Base-by-base conservation (phyloP, 2,888 invertebrate genomes). In the Microctonus brassicae region DNA sequence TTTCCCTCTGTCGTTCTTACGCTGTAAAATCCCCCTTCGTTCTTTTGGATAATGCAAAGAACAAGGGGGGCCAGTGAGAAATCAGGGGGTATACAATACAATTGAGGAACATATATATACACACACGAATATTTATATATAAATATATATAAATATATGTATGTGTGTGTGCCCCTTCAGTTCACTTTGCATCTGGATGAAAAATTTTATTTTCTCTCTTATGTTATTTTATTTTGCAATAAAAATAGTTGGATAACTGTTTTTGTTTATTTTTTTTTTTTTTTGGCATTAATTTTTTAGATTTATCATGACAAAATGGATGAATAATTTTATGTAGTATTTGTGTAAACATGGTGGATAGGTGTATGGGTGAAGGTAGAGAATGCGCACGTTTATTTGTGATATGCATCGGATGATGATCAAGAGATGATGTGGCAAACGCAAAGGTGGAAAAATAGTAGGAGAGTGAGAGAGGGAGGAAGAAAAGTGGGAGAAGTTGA, bases 401-500 rank as follows among this genome's bases (percentile, higher is more conserved):
- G n/a, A n/a, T n/a, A n/a, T n/a, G n/a, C n/a, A n/a, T n/a, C n/a
- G n/a, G n/a, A n/a, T n/a, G n/a, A n/a, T n/a, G n/a, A n/a, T n/a
- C n/a, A n/a, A n/a, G n/a, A n/a, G n/a, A n/a, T n/a, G n/a, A n/a
- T n/a, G n/a, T n/a, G n/a, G n/a, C n/a, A n/a, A n/a, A n/a, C n/a
- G n/a, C n/a, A n/a, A n/a, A n/a, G n/a, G n/a, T n/a, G n/a, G n/a
- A n/a, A n/a, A n/a, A n/a, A n/a, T n/a, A n/a, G n/a, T n/a, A n/a
- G n/a, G n/a, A n/a, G n/a, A n/a, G n/a, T n/a, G n/a, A n/a, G 74
- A 75, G 72, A 73, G 72, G 73, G 73, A 62, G 71, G 57, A 36
- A 58, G 47, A 72, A 58, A 72, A 69, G 73, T 73, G 74, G 74
- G 78, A 77, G 77, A 74, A 77, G 73, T 84, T 84, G 86, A 86